A percentile compares a stretch with the other conserved stretches of the same genome.
Conservation (phyloP, 2,113 vertebrate species). For the Nothoprocta perdicaria region DNA sequence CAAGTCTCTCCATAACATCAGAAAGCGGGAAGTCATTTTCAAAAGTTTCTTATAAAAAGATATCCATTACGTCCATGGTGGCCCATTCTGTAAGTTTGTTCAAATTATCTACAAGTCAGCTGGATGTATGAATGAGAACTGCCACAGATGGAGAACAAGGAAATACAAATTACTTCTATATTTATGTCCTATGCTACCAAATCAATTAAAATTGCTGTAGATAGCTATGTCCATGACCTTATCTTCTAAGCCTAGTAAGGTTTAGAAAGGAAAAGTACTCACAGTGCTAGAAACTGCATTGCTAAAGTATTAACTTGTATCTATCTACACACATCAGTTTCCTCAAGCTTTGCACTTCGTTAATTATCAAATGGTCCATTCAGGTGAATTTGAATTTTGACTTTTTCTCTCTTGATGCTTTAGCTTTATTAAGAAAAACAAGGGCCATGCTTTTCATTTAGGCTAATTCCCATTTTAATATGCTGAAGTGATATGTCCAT, state of each 20-base stretch:
- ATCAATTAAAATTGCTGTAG: neutral
- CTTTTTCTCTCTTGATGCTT: neutral
- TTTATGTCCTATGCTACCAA: neutral
- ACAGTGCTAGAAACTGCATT: neutral
- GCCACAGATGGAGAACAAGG: neutral
- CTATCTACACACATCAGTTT: neutral
- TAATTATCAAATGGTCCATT: neutral
- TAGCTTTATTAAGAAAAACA: neutral
- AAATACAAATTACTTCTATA: neutral
- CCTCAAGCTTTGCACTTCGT: neutral
- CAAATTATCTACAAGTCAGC: neutral
- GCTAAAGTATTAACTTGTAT: neutral
- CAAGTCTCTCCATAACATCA: neutral
- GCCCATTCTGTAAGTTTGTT: neutral
- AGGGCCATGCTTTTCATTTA: neutral
- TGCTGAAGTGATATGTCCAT: neutral
- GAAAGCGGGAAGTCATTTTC: neutral
- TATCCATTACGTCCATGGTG: neutral
- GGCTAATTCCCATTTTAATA: neutral
- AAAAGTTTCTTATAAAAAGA: neutral
- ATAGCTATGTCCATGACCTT: neutral
- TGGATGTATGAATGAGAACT: neutral
- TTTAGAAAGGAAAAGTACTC: neutral
- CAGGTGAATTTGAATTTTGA: neutral
- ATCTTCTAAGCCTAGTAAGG: neutral